Conservation (phyloP, 2,113 vertebrate genomes). For the Ptyas mucosa region DNA sequence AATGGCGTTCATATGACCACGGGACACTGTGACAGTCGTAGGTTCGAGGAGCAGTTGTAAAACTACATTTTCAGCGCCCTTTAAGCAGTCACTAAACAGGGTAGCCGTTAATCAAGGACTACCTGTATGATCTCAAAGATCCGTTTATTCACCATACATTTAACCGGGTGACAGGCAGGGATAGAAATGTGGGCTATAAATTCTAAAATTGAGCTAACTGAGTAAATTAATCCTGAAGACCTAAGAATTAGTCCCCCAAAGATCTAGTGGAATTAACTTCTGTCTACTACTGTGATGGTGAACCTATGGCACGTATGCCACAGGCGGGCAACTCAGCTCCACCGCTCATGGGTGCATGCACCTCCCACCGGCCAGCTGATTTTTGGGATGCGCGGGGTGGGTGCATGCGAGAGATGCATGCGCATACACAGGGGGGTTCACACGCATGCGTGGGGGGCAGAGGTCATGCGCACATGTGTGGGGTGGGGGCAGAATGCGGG, state of each 20-base stretch:
- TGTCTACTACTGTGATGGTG: too few relatives aligned
- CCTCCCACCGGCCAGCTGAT: too few relatives aligned
- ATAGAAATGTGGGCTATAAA: background rate
- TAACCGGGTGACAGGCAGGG: background rate
- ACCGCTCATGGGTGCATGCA: too few relatives aligned
- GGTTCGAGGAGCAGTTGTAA: background rate
- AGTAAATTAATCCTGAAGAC: background rate
- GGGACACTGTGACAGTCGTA: background rate
- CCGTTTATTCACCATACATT: background rate
- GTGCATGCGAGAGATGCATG: too few relatives aligned
- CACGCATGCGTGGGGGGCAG: too few relatives aligned
- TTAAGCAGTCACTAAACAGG: background rate
- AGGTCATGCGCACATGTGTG: too few relatives aligned
- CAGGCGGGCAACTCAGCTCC: too few relatives aligned
- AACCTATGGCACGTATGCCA: too few relatives aligned
- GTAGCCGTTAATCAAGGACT: background rate
- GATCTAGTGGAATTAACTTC: too few relatives aligned
- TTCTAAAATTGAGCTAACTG: background rate
- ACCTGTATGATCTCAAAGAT: background rate
- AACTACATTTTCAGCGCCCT: background rate
- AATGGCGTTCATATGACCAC: background rate
- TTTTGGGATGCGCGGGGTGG: too few relatives aligned
- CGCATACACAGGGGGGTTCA: too few relatives aligned
- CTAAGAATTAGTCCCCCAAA: background rate
- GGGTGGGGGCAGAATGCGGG: too few relatives aligned